phyloP scores from a whole-genome alignment of 2,888 invertebrate genomes.

The Myathropa florea region DNA sequence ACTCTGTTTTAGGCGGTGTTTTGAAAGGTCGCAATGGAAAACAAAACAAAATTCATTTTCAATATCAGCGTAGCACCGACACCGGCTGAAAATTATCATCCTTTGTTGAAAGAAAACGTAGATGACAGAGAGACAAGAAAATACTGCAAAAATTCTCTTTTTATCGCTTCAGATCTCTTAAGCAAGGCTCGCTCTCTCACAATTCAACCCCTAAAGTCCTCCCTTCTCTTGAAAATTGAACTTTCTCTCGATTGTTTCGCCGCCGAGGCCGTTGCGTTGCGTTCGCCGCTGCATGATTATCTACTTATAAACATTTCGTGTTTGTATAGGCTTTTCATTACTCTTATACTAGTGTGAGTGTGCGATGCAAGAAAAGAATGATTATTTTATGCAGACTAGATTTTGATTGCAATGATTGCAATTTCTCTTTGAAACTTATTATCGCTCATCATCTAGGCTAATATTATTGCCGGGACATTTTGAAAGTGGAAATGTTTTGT shows the following conservation, averaged over 20 bases:
- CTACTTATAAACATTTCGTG: slow-evolving; percentile 16
- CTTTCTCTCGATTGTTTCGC: slow-evolving; percentile 36
- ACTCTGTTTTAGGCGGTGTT: background rate
- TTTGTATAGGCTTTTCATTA: slow-evolving; percentile 34
- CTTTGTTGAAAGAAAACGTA: slow-evolving; percentile 31
- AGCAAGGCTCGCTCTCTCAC: slow-evolving; percentile 1
- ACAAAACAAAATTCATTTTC: slow-evolving; percentile 28
- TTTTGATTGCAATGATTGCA: background rate
- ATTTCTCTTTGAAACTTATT: slow-evolving; percentile 1
- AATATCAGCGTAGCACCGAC: background rate
- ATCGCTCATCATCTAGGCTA: background rate
- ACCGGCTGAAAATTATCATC: slow-evolving; percentile 49
- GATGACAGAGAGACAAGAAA: background rate
- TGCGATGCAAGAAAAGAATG: slow-evolving; percentile 8
- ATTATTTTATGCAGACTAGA: slow-evolving; percentile 35
- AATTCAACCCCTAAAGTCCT: slow-evolving; percentile 25
- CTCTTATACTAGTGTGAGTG: slow-evolving; percentile 12
- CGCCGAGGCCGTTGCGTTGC: slow-evolving; percentile 10
- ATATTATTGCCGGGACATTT: background rate
- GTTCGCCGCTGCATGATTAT: slow-evolving; percentile 10
- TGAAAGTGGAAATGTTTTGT: background rate
- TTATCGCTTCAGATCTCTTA: background rate
- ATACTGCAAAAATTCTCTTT: slow-evolving; percentile 7
- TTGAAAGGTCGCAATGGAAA: slow-evolving; percentile 26
- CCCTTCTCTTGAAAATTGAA: slow-evolving; percentile 26